Evolutionary conservation across 2,888 invertebrate species (phyloP), one percentile per base, ranked within the genome.

Genomic region (Maniola hyperantus): DNA sequence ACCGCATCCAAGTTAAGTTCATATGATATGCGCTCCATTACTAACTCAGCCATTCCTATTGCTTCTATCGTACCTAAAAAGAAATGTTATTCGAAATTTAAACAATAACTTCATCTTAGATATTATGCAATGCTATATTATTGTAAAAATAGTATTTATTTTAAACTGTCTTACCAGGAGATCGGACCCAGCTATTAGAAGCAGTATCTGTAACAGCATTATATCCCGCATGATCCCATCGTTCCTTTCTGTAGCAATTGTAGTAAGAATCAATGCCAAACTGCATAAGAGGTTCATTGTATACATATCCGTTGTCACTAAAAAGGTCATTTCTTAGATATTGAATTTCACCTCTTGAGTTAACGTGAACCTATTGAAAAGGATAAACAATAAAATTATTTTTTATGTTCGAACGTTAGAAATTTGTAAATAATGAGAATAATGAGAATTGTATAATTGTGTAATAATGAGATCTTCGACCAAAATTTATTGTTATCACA

Each of bases 1-100:
- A 93, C 57, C 0, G 95, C 93, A 81, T 95, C 95, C 74, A 91
- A 91, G 1, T 90, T 87, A n/a, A 93, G 71, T 64, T 83, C 89
- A 62, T 87, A 88, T 0, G 95, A 92, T 75, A 95, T 94, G 73
- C 94, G 93, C 70, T 95, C 95, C 94, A 95, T 95, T 18, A 95
- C 83, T 68, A 87, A 86, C 80, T 95, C 95, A 80, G 92, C 73
- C 90, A 94, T 93, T 1, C 93, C 93, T 13, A 95, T 84, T 11
- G 92, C 94, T 83, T 96, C 96, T 0, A 94, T 84, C 0, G 94
- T 90, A 13, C 94, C 95, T 95, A 10, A 10, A 55, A 0, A 64
- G 26, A 0, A 65, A n/a, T 33, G 20, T 46, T 13, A 34, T 20
- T 50, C 50, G 13, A 1, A 0, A 18, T 0, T 6, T 18, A 2